phyloP scores from a whole-genome alignment of 2,113 vertebrate species.

The Dunckerocampus dactyliophorus region DNA sequence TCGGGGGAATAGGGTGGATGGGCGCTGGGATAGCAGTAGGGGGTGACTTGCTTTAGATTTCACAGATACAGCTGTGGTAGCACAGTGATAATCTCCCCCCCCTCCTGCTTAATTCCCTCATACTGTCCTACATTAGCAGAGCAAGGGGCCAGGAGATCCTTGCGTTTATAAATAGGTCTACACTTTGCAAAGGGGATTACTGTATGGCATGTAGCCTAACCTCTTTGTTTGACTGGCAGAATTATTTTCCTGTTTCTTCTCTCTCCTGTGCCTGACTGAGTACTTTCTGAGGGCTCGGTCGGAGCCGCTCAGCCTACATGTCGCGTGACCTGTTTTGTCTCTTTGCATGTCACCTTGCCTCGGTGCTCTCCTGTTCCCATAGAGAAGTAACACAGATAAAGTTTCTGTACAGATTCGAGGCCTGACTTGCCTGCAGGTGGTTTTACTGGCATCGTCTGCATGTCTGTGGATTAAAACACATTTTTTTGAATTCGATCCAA shows the following conservation, averaged over 20 bases:
- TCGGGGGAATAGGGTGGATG: conserved; percentile 17
- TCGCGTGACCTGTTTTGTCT: conserved; percentile 36
- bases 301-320: conserved; percentile 20
- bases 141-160: conserved; percentile 59
- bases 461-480: conserved; percentile 5
- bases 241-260: conserved; percentile 16
- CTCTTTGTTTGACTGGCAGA: conserved; percentile 31
- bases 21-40: conserved; percentile 15
- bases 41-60: conserved; percentile 55
- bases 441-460: conserved; percentile 20
- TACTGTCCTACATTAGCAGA: conserved; percentile 72
- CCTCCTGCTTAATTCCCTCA: conserved; percentile 62
- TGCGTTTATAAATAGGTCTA: conserved; percentile 54
- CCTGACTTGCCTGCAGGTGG: conserved; percentile 5
- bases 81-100: conserved; percentile 53
- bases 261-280: conserved; percentile 21
- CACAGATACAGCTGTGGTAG: conserved; percentile 54
- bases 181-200: conserved; percentile 55
- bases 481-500: background rate
- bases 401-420: conserved; percentile 25
- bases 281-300: conserved; percentile 37
- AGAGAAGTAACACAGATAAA: conserved; percentile 33
- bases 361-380: conserved; percentile 49
- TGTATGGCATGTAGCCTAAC: conserved; percentile 29
- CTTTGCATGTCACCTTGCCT: conserved; percentile 20